These are phyloP conservation scores for Machaerirhynchus nigripectus DNA, from an alignment of 2,113 vertebrate genomes.

Conservation along the genomic window DNA sequence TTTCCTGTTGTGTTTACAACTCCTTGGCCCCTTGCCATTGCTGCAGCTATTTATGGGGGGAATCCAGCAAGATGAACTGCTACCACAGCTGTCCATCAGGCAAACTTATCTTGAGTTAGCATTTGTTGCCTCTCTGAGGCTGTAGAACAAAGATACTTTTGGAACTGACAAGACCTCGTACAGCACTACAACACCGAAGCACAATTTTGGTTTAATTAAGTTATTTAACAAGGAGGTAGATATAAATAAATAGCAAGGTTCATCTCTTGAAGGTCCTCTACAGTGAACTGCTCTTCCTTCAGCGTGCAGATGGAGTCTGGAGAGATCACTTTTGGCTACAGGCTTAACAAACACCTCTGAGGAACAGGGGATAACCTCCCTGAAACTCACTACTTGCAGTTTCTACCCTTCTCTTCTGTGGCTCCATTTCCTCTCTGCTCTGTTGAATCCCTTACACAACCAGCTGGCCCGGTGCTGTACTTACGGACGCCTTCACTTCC, in stretches of 20 bases:
- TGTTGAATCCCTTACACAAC: not conserved
- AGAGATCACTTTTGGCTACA: rapidly evolving
- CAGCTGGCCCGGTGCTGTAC: not conserved
- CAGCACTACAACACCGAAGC: not conserved
- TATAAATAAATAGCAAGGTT: not conserved
- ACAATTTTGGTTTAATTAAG: not conserved
- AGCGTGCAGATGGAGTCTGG: rapidly evolving
- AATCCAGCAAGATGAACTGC: not conserved
- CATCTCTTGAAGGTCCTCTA: not conserved
- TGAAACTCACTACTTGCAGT: not conserved
- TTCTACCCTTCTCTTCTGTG: not conserved
- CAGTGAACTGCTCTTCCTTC: not conserved
- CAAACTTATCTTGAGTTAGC: not conserved
- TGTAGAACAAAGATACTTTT: not conserved
- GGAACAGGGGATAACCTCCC: not conserved
- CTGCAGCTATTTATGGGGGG: not conserved
- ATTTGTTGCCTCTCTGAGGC: not conserved
- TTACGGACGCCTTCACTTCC: constrained; percentile 88
- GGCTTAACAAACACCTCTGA: not conserved
- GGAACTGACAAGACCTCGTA: not conserved
- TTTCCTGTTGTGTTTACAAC: not conserved
- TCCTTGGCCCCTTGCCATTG: not conserved
- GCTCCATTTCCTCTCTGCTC: not conserved
- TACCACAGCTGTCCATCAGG: not conserved
- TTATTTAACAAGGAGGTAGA: not conserved